Evolutionary conservation across 2,888 invertebrate species (phyloP).

Genomic region (Horisme vitalbata): DNA sequence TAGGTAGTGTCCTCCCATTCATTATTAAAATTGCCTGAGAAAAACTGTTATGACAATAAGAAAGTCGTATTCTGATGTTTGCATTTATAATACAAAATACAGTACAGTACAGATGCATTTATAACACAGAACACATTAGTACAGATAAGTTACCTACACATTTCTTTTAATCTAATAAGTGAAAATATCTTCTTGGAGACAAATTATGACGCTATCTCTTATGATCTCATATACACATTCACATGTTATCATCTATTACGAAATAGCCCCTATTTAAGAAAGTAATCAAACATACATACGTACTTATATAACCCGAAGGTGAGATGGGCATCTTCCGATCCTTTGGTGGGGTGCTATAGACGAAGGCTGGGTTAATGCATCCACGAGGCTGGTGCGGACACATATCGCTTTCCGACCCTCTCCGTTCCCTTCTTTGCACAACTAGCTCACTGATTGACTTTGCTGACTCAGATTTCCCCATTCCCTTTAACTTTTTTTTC

Average conservation of each 20-base stretch:
- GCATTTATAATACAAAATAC: not conserved
- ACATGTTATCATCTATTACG: not conserved
- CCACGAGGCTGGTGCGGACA: conserved; percentile 59
- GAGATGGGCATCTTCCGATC: conserved; percentile 71
- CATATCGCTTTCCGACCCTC: conserved; percentile 76
- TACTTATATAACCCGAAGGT: conserved; percentile 74
- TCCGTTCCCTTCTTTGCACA: conserved; percentile 56
- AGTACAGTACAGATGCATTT: too few species aligned
- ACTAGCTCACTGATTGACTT: conserved; percentile 61
- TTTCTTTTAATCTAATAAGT: not conserved
- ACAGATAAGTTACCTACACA: too few species aligned
- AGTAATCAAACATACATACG: conserved; percentile 47
- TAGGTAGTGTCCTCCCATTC: not conserved
- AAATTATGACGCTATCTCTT: not conserved
- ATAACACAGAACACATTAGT: too few species aligned
- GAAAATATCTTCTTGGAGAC: not conserved
- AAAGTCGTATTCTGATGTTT: conserved; percentile 4
- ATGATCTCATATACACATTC: not conserved
- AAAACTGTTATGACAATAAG: conserved; percentile 4
- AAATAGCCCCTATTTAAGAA: conserved; percentile 1
- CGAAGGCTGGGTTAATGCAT: conserved; percentile 73
- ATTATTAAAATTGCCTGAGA: conserved; percentile 15
- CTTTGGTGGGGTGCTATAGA: conserved; percentile 79
- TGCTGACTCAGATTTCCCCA: conserved; percentile 70
- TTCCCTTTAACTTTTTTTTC: conserved; percentile 65